A percentile compares a stretch with the other conserved stretches of the same genome.
Conservation (phyloP, 2,888 invertebrate species). For the Geotrupes spiniger region DNA sequence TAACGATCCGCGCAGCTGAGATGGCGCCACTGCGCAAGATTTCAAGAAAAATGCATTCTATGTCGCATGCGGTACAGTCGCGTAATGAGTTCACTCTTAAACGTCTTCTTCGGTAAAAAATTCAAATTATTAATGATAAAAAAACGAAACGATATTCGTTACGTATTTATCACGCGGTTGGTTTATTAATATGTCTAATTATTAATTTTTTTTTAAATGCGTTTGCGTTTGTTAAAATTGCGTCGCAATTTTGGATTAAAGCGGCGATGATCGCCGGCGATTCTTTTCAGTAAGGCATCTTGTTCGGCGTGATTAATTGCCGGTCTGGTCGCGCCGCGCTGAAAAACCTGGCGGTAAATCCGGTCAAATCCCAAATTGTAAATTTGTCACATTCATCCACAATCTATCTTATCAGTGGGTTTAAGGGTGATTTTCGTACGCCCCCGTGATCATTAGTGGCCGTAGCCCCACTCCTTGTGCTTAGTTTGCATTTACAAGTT, state of each 20-base stretch:
- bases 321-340: too few species aligned
- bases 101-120: background rate
- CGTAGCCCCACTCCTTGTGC: conserved; percentile 49
- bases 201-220: too few species aligned
- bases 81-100: conserved; percentile 39
- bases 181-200: too few species aligned
- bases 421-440: conserved; percentile 49
- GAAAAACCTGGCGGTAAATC: conserved; percentile 15
- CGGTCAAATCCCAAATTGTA: conserved; percentile 44
- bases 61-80: conserved; percentile 49
- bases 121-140: too few species aligned
- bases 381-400: conserved; percentile 47
- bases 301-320: too few species aligned
- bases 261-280: too few species aligned
- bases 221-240: too few species aligned
- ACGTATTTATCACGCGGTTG: too few species aligned
- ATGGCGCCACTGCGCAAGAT: conserved; percentile 49
- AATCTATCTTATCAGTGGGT: conserved; percentile 48
- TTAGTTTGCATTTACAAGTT: conserved; percentile 54
- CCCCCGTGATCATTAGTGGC: conserved; percentile 49
- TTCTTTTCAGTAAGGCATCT: background rate
- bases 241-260: too few species aligned
- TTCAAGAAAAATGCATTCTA: conserved; percentile 50
- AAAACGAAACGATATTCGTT: too few species aligned
- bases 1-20: conserved; percentile 50